Evolutionary conservation across 1,140 invertebrate species (phyloP).

Genomic region (Zelostemma sp.): DNA sequence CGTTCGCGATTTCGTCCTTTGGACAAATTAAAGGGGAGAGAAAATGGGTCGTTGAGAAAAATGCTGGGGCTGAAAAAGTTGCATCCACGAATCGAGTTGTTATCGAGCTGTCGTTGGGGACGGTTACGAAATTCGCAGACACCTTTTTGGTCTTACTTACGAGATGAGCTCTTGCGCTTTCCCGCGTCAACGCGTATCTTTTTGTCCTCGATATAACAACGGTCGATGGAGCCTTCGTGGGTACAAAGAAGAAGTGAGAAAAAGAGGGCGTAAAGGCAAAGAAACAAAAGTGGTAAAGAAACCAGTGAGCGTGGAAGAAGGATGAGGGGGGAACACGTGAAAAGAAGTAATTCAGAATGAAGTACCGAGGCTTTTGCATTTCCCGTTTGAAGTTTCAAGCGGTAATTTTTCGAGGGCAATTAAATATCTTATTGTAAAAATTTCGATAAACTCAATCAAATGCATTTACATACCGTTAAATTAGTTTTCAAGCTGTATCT

Average conservation of each 20-base stretch:
- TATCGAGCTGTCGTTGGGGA: conserved; percentile 2
- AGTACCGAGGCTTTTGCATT: conserved; percentile 38
- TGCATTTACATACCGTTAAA: conserved; percentile 12
- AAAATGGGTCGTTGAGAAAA: too few species aligned
- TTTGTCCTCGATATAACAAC: conserved; percentile 35
- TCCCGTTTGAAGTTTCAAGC: conserved; percentile 24
- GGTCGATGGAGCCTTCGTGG: conserved; percentile 27
- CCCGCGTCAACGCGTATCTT: conserved; percentile 30
- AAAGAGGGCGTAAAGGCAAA: conserved; percentile 21
- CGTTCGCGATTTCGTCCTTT: conserved; percentile 32
- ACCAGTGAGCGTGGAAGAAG: conserved; percentile 2
- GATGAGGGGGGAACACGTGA: conserved; percentile 1
- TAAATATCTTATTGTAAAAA: neutral
- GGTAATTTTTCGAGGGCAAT: conserved; percentile 29
- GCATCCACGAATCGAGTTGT: conserved; percentile 4
- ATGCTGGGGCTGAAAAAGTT: neutral
- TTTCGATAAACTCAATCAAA: neutral
- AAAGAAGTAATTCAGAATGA: conserved; percentile 39
- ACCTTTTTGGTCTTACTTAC: conserved; percentile 16
- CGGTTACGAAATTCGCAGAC: neutral
- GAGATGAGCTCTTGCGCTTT: conserved; percentile 32
- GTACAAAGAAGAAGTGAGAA: conserved; percentile 31
- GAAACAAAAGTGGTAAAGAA: conserved; percentile 37
- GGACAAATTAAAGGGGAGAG: conserved; percentile 28
- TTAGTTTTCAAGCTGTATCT: neutral